Evolutionary conservation across 2,113 vertebrate species (phyloP).

Genomic region (Heloderma charlesbogerti): DNA sequence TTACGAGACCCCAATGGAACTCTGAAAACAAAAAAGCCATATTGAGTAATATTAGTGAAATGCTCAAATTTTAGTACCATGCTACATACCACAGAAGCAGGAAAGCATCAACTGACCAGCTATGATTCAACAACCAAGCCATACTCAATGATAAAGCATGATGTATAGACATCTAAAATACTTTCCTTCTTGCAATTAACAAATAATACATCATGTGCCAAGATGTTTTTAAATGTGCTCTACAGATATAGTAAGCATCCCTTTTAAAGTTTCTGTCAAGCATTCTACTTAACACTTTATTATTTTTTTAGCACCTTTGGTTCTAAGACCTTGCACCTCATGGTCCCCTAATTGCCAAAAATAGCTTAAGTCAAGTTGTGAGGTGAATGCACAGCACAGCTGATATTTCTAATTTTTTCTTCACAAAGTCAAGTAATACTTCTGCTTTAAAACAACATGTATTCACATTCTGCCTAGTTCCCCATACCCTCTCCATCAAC

Average conservation of each 20-base stretch:
- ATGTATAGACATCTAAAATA: neutral
- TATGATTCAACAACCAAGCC: neutral
- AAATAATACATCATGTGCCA: neutral
- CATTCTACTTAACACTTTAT: neutral
- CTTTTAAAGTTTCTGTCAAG: neutral
- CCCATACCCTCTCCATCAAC: neutral
- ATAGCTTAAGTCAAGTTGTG: neutral
- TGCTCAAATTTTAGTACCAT: neutral
- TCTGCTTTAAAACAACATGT: neutral
- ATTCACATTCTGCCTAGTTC: neutral
- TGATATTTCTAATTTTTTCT: neutral
- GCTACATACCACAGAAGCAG: neutral
- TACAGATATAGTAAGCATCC: neutral
- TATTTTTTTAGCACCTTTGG: constrained; percentile 46
- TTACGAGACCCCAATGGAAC: neutral
- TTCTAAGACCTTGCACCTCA: constrained; percentile 19
- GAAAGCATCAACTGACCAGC: neutral
- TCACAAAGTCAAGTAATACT: neutral
- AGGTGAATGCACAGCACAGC: neutral
- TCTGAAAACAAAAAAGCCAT: neutral
- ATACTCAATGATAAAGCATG: neutral
- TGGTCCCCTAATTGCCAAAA: constrained; percentile 15
- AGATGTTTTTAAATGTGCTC: neutral
- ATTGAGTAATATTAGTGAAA: neutral
- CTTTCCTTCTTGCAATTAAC: neutral